A percentile compares a stretch with the other conserved stretches of the same genome.
These are phyloP conservation scores for Archivesica marissinica DNA, from an alignment of 1,140 invertebrate genomes.

Conservation along the genomic window DNA sequence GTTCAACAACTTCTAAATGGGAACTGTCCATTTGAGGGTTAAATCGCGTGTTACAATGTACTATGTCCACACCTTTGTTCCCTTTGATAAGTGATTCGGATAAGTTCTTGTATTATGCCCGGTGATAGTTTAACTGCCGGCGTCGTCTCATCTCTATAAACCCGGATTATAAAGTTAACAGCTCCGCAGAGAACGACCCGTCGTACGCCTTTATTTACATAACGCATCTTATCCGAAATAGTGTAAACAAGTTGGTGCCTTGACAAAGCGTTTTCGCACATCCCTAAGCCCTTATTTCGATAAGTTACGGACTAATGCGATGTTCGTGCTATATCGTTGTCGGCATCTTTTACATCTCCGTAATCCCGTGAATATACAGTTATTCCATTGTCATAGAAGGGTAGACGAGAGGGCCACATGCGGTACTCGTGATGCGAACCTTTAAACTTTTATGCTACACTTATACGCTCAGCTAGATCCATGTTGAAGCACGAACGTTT, in stretches of 20 bases:
- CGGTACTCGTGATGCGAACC: neutral
- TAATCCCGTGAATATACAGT: slow-evolving; percentile 23
- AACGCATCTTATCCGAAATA: slow-evolving; percentile 26
- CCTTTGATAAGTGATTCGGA: slow-evolving; percentile 15
- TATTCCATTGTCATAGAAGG: neutral
- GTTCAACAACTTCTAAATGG: neutral
- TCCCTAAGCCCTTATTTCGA: slow-evolving; percentile 13
- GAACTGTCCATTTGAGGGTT: slow-evolving; percentile 22
- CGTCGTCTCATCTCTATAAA: slow-evolving; percentile 28
- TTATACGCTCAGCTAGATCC: too few species aligned
- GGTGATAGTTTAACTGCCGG: slow-evolving; percentile 35
- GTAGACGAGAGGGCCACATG: neutral
- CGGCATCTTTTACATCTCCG: slow-evolving; percentile 25
- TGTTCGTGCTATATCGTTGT: slow-evolving; percentile 37
- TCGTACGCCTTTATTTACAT: slow-evolving; percentile 39
- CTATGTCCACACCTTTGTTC: neutral
- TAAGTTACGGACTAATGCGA: neutral
- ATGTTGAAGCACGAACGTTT: too few species aligned
- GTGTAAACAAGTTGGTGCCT: slow-evolving; percentile 37
- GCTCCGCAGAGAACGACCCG: neutral
- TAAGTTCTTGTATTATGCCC: neutral
- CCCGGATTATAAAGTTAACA: slow-evolving; percentile 41
- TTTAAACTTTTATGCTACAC: neutral
- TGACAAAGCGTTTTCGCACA: slow-evolving; percentile 14
- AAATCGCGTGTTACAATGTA: neutral